These are phyloP conservation scores for Australoheros scitulus DNA, from an alignment of 2,113 vertebrate genomes.

Conservation along the genomic window DNA sequence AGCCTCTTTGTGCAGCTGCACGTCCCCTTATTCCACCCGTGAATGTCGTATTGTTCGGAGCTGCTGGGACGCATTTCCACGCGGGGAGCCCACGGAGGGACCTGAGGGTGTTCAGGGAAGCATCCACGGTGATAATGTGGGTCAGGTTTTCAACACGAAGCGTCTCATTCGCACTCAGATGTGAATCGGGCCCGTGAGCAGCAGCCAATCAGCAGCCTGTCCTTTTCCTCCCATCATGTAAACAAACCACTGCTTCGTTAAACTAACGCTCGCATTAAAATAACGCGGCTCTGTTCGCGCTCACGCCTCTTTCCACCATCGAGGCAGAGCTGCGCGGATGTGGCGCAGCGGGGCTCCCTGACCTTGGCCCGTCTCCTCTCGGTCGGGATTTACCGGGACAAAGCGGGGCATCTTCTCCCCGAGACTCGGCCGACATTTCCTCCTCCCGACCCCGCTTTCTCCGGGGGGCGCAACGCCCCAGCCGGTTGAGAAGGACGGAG, in stretches of 20 bases:
- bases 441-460: constrained; percentile 17
- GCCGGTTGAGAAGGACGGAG: neutral
- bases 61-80: neutral
- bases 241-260: constrained; percentile 42
- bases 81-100: neutral
- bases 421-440: constrained; percentile 57
- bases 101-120: neutral
- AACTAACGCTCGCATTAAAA: neutral
- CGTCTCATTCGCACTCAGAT: constrained; percentile 3
- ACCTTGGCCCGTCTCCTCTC: constrained; percentile 68
- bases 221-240: constrained; percentile 30
- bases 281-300: neutral
- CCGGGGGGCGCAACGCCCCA: neutral
- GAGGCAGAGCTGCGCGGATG: neutral
- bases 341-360: constrained; percentile 35
- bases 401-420: constrained; percentile 54
- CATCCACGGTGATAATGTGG: neutral
- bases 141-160: constrained; percentile 1
- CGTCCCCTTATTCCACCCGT: neutral
- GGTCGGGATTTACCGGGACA: constrained; percentile 48
- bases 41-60: no score
- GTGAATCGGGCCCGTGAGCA: neutral
- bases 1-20: neutral
- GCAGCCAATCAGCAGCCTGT: constrained; percentile 51
- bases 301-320: neutral